Evolutionary conservation across 2,888 invertebrate species (phyloP).

Genomic region (Drosophila emarginata): DNA sequence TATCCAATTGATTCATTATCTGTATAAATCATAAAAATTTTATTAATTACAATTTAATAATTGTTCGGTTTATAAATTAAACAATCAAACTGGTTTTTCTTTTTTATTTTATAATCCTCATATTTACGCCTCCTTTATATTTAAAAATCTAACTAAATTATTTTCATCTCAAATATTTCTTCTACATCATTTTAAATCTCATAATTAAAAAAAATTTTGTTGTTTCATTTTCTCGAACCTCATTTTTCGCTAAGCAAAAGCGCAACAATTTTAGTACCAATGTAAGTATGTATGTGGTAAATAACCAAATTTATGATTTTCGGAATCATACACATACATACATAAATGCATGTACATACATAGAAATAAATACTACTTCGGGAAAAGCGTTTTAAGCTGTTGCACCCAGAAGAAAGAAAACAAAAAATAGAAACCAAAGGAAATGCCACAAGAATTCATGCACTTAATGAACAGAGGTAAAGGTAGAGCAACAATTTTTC

Average conservation of each 20-base stretch:
- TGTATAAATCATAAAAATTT: too few relatives aligned
- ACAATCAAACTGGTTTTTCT: too few relatives aligned
- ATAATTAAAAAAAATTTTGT: background rate
- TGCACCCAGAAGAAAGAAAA: conserved; percentile 21
- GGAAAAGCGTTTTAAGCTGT: conserved; percentile 64
- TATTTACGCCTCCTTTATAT: too few relatives aligned
- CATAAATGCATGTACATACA: background rate
- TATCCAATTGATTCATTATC: too few relatives aligned
- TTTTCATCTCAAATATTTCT: too few relatives aligned
- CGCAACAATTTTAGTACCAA: background rate
- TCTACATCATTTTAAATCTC: too few relatives aligned
- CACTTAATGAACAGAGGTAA: conserved; percentile 21
- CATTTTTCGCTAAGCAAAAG: background rate
- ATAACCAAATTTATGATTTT: background rate
- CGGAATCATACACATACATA: background rate
- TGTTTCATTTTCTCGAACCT: background rate
- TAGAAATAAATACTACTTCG: background rate
- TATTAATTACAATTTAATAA: too few relatives aligned
- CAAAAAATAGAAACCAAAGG: background rate
- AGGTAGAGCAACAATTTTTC: conserved; percentile 27
- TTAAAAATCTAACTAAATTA: too few relatives aligned
- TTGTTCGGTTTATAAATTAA: too few relatives aligned
- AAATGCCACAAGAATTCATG: conserved; percentile 39
- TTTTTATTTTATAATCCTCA: too few relatives aligned
- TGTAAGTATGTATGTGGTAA: background rate